Evolutionary conservation across 2,113 vertebrate species (phyloP).

Genomic region (Oncorhynchus gorbuscha): DNA sequence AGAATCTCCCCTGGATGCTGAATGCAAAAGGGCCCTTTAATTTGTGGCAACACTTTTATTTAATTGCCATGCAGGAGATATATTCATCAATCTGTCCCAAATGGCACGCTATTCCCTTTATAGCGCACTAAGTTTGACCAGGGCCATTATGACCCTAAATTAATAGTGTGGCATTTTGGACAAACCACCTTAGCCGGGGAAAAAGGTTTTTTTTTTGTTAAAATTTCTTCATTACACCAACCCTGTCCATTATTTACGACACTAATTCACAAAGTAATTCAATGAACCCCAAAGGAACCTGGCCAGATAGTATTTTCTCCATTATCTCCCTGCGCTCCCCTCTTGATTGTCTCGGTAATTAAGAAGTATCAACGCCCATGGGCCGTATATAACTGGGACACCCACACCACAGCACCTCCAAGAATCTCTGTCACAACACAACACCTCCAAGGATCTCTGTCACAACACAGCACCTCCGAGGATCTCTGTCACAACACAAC

Average conservation of each 20-base stretch:
- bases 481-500: too few relatives aligned
- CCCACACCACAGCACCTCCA: conserved; percentile 10
- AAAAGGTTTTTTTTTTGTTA: background rate
- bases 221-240: conserved; percentile 51
- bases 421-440: too few relatives aligned
- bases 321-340: conserved; percentile 55
- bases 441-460: background rate
- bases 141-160: too few relatives aligned
- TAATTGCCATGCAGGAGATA: conserved; percentile 53
- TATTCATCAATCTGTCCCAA: conserved; percentile 9
- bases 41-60: conserved; percentile 56
- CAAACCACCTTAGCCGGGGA: background rate
- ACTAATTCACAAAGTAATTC: conserved; percentile 68
- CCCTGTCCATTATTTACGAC: conserved; percentile 61
- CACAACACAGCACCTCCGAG: too few relatives aligned
- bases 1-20: conserved; percentile 28
- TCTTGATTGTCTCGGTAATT: conserved; percentile 68
- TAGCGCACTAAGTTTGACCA: too few relatives aligned
- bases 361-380: conserved; percentile 66
- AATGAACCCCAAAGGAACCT: conserved; percentile 74
- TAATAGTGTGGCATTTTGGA: too few relatives aligned
- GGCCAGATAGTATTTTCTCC: conserved; percentile 62
- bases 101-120: too few relatives aligned
- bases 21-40: conserved; percentile 58
- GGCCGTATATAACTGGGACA: conserved; percentile 52